phyloP scores from a whole-genome alignment of 2,888 invertebrate species.

The Andrena praecox region DNA sequence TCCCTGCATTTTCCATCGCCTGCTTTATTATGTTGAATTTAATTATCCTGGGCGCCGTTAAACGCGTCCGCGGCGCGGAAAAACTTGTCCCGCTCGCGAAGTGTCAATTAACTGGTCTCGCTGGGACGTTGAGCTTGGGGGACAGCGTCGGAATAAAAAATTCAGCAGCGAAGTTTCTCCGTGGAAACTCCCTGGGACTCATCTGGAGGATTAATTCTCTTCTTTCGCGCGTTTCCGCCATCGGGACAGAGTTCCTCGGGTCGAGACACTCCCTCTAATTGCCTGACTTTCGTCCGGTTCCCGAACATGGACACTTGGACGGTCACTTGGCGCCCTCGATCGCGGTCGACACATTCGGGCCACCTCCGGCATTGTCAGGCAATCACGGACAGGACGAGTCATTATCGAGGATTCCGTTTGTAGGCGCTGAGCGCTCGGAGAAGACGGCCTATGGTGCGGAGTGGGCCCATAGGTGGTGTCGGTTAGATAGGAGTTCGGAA shows the following conservation, averaged over 20 bases:
- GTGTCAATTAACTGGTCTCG: conserved; percentile 62
- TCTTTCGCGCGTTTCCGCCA: not conserved
- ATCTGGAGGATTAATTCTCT: conserved; percentile 35
- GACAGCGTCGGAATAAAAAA: conserved; percentile 44
- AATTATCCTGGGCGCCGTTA: conserved; percentile 74
- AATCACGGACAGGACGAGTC: no score
- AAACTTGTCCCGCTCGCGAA: conserved; percentile 32
- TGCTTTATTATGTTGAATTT: conserved; percentile 81
- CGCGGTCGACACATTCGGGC: no score
- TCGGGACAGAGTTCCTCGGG: not conserved
- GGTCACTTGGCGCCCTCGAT: not conserved
- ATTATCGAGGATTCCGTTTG: no score
- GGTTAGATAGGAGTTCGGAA: no score
- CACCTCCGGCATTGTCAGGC: no score
- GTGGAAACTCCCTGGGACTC: not conserved
- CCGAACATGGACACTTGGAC: not conserved
- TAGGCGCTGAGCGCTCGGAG: no score
- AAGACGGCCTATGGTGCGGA: no score
- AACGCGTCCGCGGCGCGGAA: conserved; percentile 30
- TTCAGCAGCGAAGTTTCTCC: conserved; percentile 30
- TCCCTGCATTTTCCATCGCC: conserved; percentile 38
- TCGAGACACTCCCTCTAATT: not conserved
- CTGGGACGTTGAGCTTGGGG: conserved; percentile 54
- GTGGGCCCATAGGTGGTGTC: no score
- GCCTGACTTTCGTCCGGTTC: not conserved